These are phyloP conservation scores for Metacarcinus magister DNA, from an alignment of 2,888 invertebrate genomes.

Conservation along the genomic window DNA sequence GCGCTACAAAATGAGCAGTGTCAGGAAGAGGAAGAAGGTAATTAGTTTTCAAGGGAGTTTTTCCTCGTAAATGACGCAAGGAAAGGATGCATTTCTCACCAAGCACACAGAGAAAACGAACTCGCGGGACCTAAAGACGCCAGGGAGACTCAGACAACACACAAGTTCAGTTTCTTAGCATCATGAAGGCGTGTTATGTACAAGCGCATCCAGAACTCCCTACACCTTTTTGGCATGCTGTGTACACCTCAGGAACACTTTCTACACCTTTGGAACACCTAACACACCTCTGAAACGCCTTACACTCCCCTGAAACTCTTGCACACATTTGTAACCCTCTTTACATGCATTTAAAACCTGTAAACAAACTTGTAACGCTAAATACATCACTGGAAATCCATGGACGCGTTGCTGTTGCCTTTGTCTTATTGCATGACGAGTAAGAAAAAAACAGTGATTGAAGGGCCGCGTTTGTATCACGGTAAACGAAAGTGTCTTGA, in stretches of 20 bases:
- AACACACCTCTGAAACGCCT: not conserved
- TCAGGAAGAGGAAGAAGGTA: slow-evolving; percentile 2
- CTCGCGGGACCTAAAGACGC: not conserved
- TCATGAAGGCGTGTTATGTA: not conserved
- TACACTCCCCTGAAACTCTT: not conserved
- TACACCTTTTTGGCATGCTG: not conserved
- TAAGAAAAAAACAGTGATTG: not conserved
- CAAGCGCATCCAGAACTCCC: not conserved
- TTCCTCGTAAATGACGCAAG: not conserved
- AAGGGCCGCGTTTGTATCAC: not conserved
- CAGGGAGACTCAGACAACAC: not conserved
- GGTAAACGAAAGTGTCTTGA: not conserved
- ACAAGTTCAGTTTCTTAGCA: not conserved
- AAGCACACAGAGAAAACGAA: not conserved
- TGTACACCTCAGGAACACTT: not conserved
- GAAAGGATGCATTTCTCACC: not conserved
- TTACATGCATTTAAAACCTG: not conserved
- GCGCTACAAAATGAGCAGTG: not conserved
- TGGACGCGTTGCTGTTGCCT: not conserved
- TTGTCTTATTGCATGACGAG: not conserved
- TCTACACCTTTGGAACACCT: not conserved
- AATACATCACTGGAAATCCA: not conserved
- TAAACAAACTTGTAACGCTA: not conserved
- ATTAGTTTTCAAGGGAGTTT: not conserved
- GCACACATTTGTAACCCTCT: not conserved